Evolutionary conservation across 2,888 invertebrate genomes (phyloP).

Genomic region (Hoplodrina ambigua): DNA sequence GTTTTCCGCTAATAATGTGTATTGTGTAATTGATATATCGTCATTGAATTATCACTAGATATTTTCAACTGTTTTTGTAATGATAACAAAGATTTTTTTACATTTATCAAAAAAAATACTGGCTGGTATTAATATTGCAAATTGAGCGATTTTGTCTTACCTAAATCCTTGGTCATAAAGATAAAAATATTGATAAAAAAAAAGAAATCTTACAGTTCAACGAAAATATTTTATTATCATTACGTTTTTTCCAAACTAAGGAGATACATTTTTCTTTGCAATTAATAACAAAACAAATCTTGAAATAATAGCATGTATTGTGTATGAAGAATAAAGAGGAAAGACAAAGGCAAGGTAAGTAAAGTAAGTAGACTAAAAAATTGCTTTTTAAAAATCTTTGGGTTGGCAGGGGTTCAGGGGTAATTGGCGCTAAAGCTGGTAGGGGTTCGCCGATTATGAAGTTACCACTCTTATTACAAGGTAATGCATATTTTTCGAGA

Average conservation of each 20-base stretch:
- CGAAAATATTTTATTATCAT: constrained; percentile 16
- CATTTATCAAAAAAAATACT: background rate
- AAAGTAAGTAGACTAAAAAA: too few relatives aligned
- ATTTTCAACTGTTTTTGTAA: background rate
- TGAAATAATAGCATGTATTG: too few relatives aligned
- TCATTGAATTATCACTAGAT: background rate
- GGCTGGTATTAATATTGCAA: constrained; percentile 1
- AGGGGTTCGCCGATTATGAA: too few relatives aligned
- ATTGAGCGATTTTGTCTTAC: background rate
- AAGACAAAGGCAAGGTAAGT: too few relatives aligned
- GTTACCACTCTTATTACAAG: too few relatives aligned
- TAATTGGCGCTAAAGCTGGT: too few relatives aligned
- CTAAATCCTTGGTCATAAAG: constrained; percentile 1
- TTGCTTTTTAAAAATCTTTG: too few relatives aligned
- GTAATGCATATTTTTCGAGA: too few relatives aligned
- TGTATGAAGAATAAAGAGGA: too few relatives aligned
- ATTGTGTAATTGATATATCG: background rate
- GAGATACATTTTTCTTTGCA: background rate
- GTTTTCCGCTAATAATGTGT: background rate
- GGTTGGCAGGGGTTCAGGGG: too few relatives aligned
- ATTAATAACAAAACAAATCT: too few relatives aligned
- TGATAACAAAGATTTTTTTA: constrained; percentile 13
- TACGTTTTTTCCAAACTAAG: background rate
- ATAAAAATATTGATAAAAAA: constrained; percentile 13
- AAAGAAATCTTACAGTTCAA: constrained; percentile 15